A percentile compares a stretch with the other conserved stretches of the same genome.
Evolutionary conservation across 2,113 vertebrate species (phyloP).

Genomic region (Crotophaga sulcirostris): DNA sequence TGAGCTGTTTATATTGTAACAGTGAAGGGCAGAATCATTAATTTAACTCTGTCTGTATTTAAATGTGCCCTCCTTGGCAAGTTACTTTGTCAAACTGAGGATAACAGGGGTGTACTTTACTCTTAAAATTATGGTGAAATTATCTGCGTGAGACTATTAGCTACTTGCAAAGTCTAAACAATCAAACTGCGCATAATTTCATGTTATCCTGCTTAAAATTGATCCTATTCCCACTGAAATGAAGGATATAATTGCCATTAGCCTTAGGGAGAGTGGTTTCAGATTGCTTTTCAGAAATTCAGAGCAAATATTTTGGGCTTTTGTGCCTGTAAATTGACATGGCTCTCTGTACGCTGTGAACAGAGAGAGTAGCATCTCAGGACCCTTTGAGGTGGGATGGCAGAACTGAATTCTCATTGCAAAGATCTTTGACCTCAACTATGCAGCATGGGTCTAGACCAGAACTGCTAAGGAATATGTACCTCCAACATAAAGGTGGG

Average conservation of each 20-base stretch:
- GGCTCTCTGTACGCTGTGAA: not conserved
- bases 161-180: not conserved
- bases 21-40: not conserved
- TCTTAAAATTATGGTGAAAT: not conserved
- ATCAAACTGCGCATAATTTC: not conserved
- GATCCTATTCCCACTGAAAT: not conserved
- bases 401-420: not conserved
- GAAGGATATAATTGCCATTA: not conserved
- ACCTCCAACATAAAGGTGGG: not conserved
- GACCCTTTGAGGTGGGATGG: not conserved
- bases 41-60: not conserved
- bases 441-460: not conserved
- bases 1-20: not conserved
- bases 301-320: not conserved
- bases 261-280: not conserved
- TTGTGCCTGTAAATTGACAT: not conserved
- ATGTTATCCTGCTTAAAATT: not conserved
- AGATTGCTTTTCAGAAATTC: not conserved
- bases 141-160: not conserved
- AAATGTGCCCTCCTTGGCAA: not conserved
- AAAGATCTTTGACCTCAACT: not conserved
- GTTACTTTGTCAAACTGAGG: not conserved
- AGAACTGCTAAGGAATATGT: not conserved
- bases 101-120: not conserved
- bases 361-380: not conserved